Percentiles rank a stretch among this genome's conserved stretches.
phyloP scores from a whole-genome alignment of 2,797 vertebrate genomes.

The Bradypodion pumilum region DNA sequence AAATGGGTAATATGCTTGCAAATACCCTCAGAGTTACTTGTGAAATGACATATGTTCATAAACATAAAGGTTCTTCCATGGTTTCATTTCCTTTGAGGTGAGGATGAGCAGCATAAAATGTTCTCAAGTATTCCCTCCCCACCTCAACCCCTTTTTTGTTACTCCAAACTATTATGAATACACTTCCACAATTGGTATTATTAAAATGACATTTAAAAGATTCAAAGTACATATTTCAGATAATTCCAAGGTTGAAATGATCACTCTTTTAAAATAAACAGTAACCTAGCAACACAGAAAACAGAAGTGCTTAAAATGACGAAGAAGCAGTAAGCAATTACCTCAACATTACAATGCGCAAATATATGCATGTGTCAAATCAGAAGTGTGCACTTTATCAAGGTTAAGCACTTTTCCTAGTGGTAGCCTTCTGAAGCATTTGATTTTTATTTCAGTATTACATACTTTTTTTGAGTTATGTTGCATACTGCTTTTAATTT shows the following conservation, averaged over 20 bases:
- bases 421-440: constrained; percentile 5
- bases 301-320: neutral
- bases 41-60: neutral
- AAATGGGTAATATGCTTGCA: neutral
- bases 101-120: neutral
- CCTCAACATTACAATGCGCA: neutral
- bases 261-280: constrained; percentile 15
- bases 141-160: neutral
- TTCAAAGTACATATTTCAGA: neutral
- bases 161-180: neutral
- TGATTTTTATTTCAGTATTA: constrained; percentile 30
- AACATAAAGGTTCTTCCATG: neutral
- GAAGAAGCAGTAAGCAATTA: neutral
- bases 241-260: neutral
- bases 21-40: neutral
- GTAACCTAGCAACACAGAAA: neutral
- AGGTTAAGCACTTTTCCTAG: constrained; percentile 20
- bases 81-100: neutral
- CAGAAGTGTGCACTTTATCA: constrained; percentile 25
- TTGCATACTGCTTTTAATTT: neutral
- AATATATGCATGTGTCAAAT: neutral
- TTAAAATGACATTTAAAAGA: neutral
- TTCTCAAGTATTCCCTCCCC: neutral
- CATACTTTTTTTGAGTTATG: neutral
- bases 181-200: neutral